Percentiles rank a stretch among this genome's conserved stretches.
phyloP scores from a whole-genome alignment of 2,888 invertebrate genomes.

The Aphelenchoides bicaudatus region DNA sequence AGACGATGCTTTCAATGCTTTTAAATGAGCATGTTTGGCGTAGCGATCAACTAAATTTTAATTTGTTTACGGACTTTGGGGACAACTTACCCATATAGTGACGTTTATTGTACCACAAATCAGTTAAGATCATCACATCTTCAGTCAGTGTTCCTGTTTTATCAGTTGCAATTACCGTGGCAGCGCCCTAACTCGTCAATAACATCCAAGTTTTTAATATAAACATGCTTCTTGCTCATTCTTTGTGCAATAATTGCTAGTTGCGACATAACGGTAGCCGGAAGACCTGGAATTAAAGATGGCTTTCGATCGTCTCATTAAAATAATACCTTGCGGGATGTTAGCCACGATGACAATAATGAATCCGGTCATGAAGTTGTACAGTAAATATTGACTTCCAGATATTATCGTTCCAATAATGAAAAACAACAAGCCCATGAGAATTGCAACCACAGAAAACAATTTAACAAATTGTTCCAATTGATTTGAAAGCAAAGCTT shows the following conservation, averaged over 20 bases:
- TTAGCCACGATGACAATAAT: conserved; percentile 58
- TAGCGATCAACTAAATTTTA: conserved; percentile 38
- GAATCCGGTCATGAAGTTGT: conserved; percentile 58
- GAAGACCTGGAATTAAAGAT: conserved; percentile 52
- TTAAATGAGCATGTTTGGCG: conserved; percentile 48
- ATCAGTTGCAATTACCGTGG: conserved; percentile 90
- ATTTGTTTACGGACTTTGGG: not conserved
- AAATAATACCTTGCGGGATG: conserved; percentile 40
- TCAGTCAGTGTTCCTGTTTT: conserved; percentile 96
- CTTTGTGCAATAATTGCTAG: conserved; percentile 70
- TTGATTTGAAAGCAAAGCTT: conserved; percentile 35
- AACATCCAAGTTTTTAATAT: conserved; percentile 68
- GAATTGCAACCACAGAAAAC: conserved; percentile 50
- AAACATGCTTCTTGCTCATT: conserved; percentile 99
- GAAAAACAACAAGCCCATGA: conserved; percentile 55
- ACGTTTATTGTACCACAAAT: conserved; percentile 49
- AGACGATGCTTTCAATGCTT: conserved; percentile 39
- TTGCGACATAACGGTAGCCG: conserved; percentile 59
- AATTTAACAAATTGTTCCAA: conserved; percentile 43
- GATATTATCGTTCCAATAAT: conserved; percentile 55
- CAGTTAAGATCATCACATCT: conserved; percentile 75
- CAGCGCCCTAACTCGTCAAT: conserved; percentile 74
- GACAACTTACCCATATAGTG: conserved; percentile 35
- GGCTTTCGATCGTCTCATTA: no score
- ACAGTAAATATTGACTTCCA: conserved; percentile 41